These are phyloP conservation scores for Idaea straminata DNA, from an alignment of 2,888 invertebrate species.

Conservation along the genomic window DNA sequence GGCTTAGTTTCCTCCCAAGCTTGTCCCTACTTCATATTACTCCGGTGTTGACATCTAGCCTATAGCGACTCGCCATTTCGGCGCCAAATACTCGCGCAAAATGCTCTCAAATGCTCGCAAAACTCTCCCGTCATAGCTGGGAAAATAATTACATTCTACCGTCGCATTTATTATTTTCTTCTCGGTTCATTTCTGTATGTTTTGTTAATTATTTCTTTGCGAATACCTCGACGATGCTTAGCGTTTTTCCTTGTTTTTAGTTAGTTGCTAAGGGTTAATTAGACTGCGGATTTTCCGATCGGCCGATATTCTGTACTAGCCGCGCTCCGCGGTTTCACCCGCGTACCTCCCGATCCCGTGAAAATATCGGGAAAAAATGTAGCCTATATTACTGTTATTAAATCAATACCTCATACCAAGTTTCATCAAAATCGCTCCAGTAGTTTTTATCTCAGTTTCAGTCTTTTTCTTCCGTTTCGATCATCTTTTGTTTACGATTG, in stretches of 20 bases:
- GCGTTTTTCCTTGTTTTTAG: conserved; percentile 36
- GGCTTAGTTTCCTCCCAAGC: conserved; percentile 50
- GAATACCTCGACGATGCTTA: conserved; percentile 47
- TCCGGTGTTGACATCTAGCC: conserved; percentile 60
- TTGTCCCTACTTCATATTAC: conserved; percentile 68
- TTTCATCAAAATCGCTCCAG: too few species aligned
- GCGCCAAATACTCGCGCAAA: conserved; percentile 58
- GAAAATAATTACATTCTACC: conserved; percentile 75
- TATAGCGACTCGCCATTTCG: conserved; percentile 65
- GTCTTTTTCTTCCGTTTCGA: too few species aligned
- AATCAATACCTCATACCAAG: too few species aligned
- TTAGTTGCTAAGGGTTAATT: conserved; percentile 45
- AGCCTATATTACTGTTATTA: too few species aligned
- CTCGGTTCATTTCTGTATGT: conserved; percentile 73
- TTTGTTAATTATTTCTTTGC: conserved; percentile 73
- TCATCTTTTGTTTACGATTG: too few species aligned
- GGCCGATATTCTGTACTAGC: background rate
- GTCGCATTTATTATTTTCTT: conserved; percentile 48
- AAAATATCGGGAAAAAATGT: too few species aligned
- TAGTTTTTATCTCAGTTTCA: too few species aligned
- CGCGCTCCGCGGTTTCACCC: too few species aligned
- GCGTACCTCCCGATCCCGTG: too few species aligned
- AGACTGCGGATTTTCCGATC: background rate
- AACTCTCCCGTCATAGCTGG: conserved; percentile 68
- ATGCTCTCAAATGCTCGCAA: conserved; percentile 57